Percentiles rank a stretch among this genome's conserved stretches.
These are phyloP conservation scores for Ormyrus labotus DNA, from an alignment of 2,888 invertebrate genomes.

Conservation along the genomic window DNA sequence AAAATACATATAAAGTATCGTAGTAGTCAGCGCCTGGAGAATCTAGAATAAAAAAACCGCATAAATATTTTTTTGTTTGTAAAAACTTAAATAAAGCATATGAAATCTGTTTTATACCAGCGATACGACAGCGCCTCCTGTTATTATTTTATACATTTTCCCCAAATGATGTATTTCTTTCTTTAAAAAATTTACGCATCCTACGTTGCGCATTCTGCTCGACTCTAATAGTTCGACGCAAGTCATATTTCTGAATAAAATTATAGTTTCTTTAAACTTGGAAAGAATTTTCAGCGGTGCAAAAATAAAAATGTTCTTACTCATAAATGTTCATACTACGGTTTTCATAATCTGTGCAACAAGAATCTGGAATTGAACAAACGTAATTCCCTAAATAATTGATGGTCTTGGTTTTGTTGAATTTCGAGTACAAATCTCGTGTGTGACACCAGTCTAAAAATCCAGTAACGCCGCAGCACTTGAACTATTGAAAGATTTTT, in stretches of 20 bases:
- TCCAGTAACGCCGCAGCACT: slow-evolving; percentile 53
- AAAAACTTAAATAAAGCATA: no score
- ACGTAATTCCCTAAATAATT: slow-evolving; percentile 41
- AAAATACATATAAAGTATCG: slow-evolving; percentile 18
- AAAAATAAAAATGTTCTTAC: neutral
- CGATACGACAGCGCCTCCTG: slow-evolving; percentile 29
- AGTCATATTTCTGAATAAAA: slow-evolving; percentile 8
- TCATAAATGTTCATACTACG: neutral
- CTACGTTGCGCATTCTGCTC: slow-evolving; percentile 15
- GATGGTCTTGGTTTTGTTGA: slow-evolving; percentile 2
- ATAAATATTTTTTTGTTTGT: slow-evolving; percentile 1
- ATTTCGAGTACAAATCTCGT: slow-evolving; percentile 3
- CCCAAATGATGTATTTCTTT: slow-evolving; percentile 47
- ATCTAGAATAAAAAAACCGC: slow-evolving; percentile 21
- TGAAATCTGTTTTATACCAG: slow-evolving; percentile 14
- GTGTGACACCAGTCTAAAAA: slow-evolving; percentile 53
- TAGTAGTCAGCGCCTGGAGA: slow-evolving; percentile 25
- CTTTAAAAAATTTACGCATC: slow-evolving; percentile 34
- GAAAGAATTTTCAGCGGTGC: no score
- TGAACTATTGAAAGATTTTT: slow-evolving; percentile 41
- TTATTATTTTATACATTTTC: slow-evolving; percentile 50
- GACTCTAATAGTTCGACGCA: slow-evolving; percentile 25
- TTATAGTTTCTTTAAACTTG: no score
- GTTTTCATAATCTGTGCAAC: slow-evolving; percentile 26
- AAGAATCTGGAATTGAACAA: slow-evolving; percentile 50